Base-by-base conservation (phyloP, 2,888 invertebrate genomes). In the Halictus ligatus region DNA sequence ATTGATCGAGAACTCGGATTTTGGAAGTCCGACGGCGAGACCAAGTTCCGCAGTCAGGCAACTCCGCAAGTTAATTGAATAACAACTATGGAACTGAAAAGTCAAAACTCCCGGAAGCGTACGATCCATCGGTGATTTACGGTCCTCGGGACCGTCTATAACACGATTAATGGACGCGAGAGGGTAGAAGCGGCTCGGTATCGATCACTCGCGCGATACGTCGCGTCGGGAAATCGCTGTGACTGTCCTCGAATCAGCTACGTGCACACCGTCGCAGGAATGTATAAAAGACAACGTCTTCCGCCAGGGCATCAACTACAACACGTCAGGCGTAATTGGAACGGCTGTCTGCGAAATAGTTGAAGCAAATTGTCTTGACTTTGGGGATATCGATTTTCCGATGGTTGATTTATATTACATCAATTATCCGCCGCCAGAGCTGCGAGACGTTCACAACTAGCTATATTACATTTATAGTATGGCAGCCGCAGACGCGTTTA, bases 331-430 rank as follows among this genome's bases (percentile, higher is more conserved):
- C 60, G 75, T 75, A 83, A 83, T 84, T 75, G 84, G 71, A 84
- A 71, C 71, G 29, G 43, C 29, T 35, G 40, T 48, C 43, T 48
- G 2, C 40, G 40, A 46, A 43, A 67, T n/a, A n/a, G 15, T 18
- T n/a, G 43, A 13, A 46, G 60, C 71, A 64, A 84, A 83, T 64
- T 75, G 48, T 60, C 54, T 71, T 29, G 21, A 43, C 60, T 72
- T 60, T 15, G 50, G n/a, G 21, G 1, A n/a, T 46, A 72, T 84
- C 84, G 78, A 84, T 84, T 35, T 40, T 72, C 35, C 71, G 64
- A 78, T 84, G 54, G 84, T 84, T 84, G 75, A 78, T 78, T 75
- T 60, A 43, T 69, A 75, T 84, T 83, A 40, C 54, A 78, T 72
- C 64, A 48, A 84, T 84, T 84, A 77, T 58, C 48, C 50, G 2